phyloP scores from a whole-genome alignment of 1,140 invertebrate genomes.

The Pogonomyrmex barbatus region DNA sequence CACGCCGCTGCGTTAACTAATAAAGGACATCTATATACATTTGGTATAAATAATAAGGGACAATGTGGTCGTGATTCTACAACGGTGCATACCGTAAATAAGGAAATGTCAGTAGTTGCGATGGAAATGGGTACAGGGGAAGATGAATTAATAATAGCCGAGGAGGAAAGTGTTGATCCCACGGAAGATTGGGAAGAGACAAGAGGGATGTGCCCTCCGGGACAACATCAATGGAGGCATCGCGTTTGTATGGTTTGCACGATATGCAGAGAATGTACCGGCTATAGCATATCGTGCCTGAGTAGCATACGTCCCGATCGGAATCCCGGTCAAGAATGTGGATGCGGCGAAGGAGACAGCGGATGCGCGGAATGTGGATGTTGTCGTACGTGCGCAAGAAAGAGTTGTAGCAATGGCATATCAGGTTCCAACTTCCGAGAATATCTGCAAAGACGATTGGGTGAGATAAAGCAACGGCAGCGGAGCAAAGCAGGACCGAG shows the following conservation, averaged over 20 bases:
- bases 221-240: constrained; percentile 92
- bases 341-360: constrained; percentile 97
- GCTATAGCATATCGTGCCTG: constrained; percentile 95
- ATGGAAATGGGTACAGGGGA: constrained; percentile 89
- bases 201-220: constrained; percentile 89
- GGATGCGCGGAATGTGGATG: constrained; percentile 97
- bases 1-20: constrained; percentile 95
- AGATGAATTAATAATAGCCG: constrained; percentile 86
- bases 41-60: constrained; percentile 99
- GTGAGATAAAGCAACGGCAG: constrained; percentile 87
- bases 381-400: constrained; percentile 94
- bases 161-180: constrained; percentile 81
- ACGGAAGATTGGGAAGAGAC: constrained; percentile 88
- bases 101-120: constrained; percentile 86
- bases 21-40: constrained; percentile 97
- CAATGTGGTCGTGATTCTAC: constrained; percentile 97
- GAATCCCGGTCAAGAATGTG: constrained; percentile 95
- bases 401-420: constrained; percentile 88
- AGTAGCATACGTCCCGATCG: constrained; percentile 92
- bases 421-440: constrained; percentile 87
- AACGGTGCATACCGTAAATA: constrained; percentile 84
- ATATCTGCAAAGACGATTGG: constrained; percentile 87
- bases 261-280: constrained; percentile 97
- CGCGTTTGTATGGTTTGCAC: constrained; percentile 96
- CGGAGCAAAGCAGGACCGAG: constrained; percentile 84